These are phyloP conservation scores for Anguilla obscura DNA, from an alignment of 2,797 vertebrate species.

Conservation along the genomic window DNA sequence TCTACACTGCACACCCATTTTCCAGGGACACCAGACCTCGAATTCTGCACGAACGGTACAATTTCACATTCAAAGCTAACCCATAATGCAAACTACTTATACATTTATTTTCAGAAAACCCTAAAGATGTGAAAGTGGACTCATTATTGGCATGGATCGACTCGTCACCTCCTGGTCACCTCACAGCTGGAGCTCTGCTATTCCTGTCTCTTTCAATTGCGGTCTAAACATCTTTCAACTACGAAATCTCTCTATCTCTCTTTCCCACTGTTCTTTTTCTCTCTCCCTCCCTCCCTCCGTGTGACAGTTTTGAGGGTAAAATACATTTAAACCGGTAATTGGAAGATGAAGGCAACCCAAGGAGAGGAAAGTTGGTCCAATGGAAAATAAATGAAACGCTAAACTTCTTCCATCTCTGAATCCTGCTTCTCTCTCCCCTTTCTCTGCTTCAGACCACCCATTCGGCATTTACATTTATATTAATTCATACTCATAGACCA, in stretches of 20 bases:
- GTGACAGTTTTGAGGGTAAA: not conserved
- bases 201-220: not conserved
- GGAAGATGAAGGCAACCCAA: not conserved
- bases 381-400: not conserved
- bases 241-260: not conserved
- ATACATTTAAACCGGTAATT: not conserved
- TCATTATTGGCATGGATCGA: not conserved
- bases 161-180: not conserved
- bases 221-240: not conserved
- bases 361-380: not conserved
- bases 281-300: not conserved
- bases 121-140: not conserved
- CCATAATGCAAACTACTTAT: not conserved
- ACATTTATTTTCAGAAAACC: not conserved
- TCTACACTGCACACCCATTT: not conserved
- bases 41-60: not conserved
- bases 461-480: not conserved
- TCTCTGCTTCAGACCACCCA: not conserved
- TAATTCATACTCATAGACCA: not conserved
- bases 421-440: not conserved
- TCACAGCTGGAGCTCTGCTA: not conserved
- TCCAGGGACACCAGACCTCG: not conserved
- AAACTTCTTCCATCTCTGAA: not conserved
- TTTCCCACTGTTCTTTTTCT: not conserved
- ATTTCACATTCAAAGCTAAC: not conserved